Percentiles rank a stretch among this genome's conserved stretches.
These are phyloP conservation scores for Protodeltote pygarga DNA, from an alignment of 2,888 invertebrate species.

Conservation along the genomic window DNA sequence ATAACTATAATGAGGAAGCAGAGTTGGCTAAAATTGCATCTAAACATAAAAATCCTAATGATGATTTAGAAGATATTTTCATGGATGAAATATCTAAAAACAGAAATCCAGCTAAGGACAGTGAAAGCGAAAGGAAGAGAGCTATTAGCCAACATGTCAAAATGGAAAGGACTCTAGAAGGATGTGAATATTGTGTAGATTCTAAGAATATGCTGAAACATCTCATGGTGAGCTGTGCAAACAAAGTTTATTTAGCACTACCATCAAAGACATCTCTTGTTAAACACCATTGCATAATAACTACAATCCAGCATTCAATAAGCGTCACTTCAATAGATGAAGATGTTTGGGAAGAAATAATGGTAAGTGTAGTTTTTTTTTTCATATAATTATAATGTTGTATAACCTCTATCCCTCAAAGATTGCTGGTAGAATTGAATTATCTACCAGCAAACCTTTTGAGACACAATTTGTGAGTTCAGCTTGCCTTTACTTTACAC, in stretches of 20 bases:
- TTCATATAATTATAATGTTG: not conserved
- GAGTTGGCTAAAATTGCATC: constrained; percentile 92
- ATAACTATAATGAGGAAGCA: constrained; percentile 92
- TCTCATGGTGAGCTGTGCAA: constrained; percentile 93
- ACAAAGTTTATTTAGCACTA: constrained; percentile 93
- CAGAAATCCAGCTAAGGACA: constrained; percentile 87
- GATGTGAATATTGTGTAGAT: constrained; percentile 94
- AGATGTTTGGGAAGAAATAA: constrained; percentile 96
- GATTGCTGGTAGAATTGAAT: too few relatives aligned
- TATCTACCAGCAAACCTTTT: too few relatives aligned
- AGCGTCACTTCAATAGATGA: constrained; percentile 96
- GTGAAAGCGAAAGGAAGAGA: constrained; percentile 87
- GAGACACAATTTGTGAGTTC: too few relatives aligned
- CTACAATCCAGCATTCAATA: constrained; percentile 93
- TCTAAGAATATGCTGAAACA: constrained; percentile 93
- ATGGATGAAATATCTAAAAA: constrained; percentile 91
- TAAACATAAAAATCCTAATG: constrained; percentile 88
- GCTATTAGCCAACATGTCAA: constrained; percentile 92
- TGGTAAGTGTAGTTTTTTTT: constrained; percentile 77
- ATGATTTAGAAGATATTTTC: constrained; percentile 95
- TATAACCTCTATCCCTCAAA: too few relatives aligned
- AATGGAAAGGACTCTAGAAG: constrained; percentile 90
- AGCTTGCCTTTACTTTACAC: too few relatives aligned
- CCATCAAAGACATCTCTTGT: constrained; percentile 94
- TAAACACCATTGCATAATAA: constrained; percentile 94